Percentiles rank a stretch among this genome's conserved stretches.
These are phyloP conservation scores for Columba guinea DNA, from an alignment of 2,797 vertebrate species.

Conservation along the genomic window DNA sequence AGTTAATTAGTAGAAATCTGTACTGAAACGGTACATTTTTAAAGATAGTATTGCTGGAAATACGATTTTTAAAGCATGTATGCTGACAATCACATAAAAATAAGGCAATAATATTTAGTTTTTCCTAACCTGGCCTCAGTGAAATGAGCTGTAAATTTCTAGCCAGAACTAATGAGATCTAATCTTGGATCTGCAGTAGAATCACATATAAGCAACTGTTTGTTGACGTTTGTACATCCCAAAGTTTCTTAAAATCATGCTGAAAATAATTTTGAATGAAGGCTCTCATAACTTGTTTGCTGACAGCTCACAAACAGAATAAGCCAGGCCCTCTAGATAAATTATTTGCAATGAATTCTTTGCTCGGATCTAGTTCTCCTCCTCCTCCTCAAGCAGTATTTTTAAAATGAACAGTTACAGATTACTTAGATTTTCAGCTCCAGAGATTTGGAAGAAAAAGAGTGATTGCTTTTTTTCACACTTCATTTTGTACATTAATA, in stretches of 20 bases:
- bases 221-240: background rate
- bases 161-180: background rate
- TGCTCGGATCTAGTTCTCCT: background rate
- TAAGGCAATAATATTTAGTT: background rate
- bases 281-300: background rate
- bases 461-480: background rate
- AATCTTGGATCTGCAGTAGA: background rate
- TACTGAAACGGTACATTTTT: background rate
- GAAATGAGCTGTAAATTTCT: background rate
- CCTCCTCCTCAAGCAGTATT: background rate
- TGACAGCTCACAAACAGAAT: background rate
- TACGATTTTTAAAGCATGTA: background rate
- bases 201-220: background rate
- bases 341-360: constrained; percentile 15
- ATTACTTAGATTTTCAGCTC: background rate
- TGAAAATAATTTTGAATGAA: background rate
- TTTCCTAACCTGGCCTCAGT: background rate
- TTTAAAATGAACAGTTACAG: constrained; percentile 8
- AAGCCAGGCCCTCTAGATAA: constrained; percentile 1
- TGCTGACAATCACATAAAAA: background rate
- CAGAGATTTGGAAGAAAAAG: background rate
- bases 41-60: background rate
- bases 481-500: background rate
- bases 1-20: background rate
- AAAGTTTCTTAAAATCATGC: background rate